Percentiles rank a stretch among this genome's conserved stretches.
Conservation (phyloP, 2,888 invertebrate genomes). For the Abscondita cerata region DNA sequence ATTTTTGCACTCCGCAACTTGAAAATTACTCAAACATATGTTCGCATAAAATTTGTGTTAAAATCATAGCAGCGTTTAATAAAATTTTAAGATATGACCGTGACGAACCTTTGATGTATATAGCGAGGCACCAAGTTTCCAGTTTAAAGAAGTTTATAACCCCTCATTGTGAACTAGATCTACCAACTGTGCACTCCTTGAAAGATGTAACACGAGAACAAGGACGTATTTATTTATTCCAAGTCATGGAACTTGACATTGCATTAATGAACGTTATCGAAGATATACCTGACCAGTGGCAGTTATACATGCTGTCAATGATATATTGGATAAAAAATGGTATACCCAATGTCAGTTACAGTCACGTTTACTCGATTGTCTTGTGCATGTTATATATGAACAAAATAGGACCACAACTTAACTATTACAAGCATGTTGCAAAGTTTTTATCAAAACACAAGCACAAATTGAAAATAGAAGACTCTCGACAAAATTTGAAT, state of each 20-base stretch:
- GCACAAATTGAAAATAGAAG: conserved; percentile 43
- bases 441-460: conserved; percentile 60
- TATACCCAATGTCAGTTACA: conserved; percentile 54
- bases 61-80: conserved; percentile 68
- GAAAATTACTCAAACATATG: conserved; percentile 71
- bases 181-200: conserved; percentile 55
- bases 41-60: conserved; percentile 66
- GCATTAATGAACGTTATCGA: conserved; percentile 56
- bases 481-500: background rate
- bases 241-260: conserved; percentile 60
- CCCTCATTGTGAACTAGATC: conserved; percentile 29
- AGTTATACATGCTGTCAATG: conserved; percentile 64
- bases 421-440: conserved; percentile 61
- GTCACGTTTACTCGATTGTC: conserved; percentile 65
- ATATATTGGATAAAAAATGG: conserved; percentile 65
- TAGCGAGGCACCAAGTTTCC: conserved; percentile 46
- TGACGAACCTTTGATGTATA: conserved; percentile 45
- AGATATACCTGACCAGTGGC: conserved; percentile 65
- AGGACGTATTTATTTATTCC: conserved; percentile 57
- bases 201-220: conserved; percentile 44
- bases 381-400: conserved; percentile 66
- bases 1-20: conserved; percentile 73
- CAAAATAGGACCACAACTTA: conserved; percentile 65
- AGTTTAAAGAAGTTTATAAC: conserved; percentile 37
- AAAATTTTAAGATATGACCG: conserved; percentile 49